These are phyloP conservation scores for Melanotaenia trifasciata DNA, from an alignment of 2,797 vertebrate genomes.

Conservation along the genomic window DNA sequence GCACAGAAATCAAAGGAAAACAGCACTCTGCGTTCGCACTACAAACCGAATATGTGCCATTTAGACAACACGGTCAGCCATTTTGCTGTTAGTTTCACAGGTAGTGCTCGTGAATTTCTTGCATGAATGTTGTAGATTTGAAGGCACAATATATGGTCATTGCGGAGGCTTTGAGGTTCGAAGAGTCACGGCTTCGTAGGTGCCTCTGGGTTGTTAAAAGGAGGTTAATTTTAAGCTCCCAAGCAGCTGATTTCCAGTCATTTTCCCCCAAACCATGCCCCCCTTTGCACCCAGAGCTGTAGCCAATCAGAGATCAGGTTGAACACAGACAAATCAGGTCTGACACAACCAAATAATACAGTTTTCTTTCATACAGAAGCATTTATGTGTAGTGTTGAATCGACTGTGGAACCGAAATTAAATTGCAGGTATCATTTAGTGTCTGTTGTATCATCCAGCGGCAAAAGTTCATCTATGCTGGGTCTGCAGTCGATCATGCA, in stretches of 20 bases:
- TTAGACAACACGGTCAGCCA: constrained; percentile 45
- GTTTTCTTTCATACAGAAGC: constrained; percentile 20
- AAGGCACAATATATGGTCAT: constrained; percentile 25
- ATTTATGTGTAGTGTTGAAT: constrained; percentile 35
- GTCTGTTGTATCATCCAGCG: constrained; percentile 1
- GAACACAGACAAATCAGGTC: constrained; percentile 69
- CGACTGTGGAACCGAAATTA: constrained; percentile 16
- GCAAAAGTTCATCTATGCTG: constrained; percentile 7
- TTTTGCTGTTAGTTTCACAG: constrained; percentile 44
- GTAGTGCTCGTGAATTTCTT: constrained; percentile 63
- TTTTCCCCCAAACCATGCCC: constrained; percentile 30
- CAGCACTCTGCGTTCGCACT: constrained; percentile 45
- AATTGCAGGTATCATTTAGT: constrained; percentile 40
- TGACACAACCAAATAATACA: constrained; percentile 62
- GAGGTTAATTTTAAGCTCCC: constrained; percentile 33
- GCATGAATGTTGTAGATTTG: constrained; percentile 67
- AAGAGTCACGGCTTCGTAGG: constrained; percentile 26
- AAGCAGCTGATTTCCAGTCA: constrained; percentile 5
- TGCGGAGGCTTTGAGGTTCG: constrained; percentile 13
- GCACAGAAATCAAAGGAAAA: constrained; percentile 33
- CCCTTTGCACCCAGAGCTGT: constrained; percentile 49
- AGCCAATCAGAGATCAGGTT: constrained; percentile 67
- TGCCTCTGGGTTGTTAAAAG: constrained; percentile 31
- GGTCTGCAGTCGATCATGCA: constrained; percentile 36
- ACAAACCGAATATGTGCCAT: constrained; percentile 40